Evolutionary conservation across 2,888 invertebrate species (phyloP).

Genomic region (Nomada ferruginata): DNA sequence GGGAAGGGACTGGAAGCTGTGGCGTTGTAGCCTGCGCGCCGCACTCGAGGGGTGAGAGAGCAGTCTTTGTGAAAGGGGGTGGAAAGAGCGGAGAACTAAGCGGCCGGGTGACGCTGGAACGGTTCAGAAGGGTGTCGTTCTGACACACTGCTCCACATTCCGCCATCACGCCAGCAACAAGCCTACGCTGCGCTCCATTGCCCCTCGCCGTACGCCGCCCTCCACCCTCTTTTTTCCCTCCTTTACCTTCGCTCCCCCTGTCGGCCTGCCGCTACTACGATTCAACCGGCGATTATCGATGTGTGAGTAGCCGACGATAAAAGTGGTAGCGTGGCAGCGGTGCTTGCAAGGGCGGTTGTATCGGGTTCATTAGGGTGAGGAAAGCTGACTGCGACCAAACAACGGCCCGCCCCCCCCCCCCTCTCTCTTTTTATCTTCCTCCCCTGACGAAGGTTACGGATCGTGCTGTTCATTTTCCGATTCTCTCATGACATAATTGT

Average conservation of each 20-base stretch:
- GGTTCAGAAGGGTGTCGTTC: constrained; percentile 78
- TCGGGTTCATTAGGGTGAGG: constrained; percentile 63
- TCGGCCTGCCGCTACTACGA: constrained; percentile 34
- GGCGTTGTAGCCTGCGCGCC: constrained; percentile 45
- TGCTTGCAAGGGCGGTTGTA: constrained; percentile 42
- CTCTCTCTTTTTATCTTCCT: neutral
- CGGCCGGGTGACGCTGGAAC: constrained; percentile 63
- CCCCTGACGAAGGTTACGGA: neutral
- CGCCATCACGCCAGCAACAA: constrained; percentile 68
- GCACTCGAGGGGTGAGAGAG: constrained; percentile 40
- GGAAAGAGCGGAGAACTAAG: constrained; percentile 66
- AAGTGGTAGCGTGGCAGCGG: constrained; percentile 39
- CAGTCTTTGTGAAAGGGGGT: constrained; percentile 67
- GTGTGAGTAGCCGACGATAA: constrained; percentile 59
- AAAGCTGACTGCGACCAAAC: constrained; percentile 46
- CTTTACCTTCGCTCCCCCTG: constrained; percentile 31
- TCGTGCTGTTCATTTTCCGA: neutral
- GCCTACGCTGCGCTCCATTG: constrained; percentile 39
- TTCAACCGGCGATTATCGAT: constrained; percentile 58
- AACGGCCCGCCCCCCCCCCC: constrained; percentile 8
- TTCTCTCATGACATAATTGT: neutral
- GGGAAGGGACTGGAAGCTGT: neutral
- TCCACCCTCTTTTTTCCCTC: constrained; percentile 43
- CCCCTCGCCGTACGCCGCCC: constrained; percentile 36
- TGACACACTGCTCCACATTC: constrained; percentile 82